Evolutionary conservation across 2,888 invertebrate genomes (phyloP).

Genomic region (Agriopis aurantiaria): DNA sequence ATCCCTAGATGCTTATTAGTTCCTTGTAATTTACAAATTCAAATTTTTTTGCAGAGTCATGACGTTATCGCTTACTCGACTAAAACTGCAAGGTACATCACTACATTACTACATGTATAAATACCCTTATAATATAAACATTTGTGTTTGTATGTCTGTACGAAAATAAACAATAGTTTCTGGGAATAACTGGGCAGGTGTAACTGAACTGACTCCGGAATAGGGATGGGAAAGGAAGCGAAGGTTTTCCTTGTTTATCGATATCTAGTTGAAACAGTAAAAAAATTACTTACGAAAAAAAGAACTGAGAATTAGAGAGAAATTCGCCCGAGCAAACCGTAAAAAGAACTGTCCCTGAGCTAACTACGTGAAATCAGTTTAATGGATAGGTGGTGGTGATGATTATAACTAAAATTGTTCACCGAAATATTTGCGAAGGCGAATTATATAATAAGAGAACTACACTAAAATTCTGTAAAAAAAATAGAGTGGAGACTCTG

Average conservation of each 20-base stretch:
- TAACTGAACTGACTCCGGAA: conserved; percentile 47
- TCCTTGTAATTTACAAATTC: no score
- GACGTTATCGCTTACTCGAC: conserved; percentile 2
- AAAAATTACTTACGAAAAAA: background rate
- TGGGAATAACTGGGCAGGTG: conserved; percentile 59
- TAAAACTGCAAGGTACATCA: background rate
- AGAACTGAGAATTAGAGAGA: background rate
- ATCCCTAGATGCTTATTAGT: no score
- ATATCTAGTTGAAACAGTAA: background rate
- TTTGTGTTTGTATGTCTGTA: conserved; percentile 29
- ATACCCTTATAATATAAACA: conserved; percentile 33
- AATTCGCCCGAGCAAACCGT: no score
- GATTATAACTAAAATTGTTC: no score
- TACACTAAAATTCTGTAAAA: no score
- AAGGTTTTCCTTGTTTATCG: conserved; percentile 18
- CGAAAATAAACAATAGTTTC: conserved; percentile 68
- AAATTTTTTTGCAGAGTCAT: background rate
- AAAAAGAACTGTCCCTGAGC: no score
- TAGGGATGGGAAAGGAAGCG: conserved; percentile 40
- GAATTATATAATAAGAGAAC: no score
- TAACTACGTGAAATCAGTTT: no score
- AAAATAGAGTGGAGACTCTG: no score
- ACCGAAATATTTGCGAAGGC: no score
- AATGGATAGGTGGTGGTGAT: no score
- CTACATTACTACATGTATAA: conserved; percentile 34